Percentiles rank a stretch among this genome's conserved stretches.
Evolutionary conservation across 2,113 vertebrate species (phyloP).

Genomic region (Chaenogobius annularis): DNA sequence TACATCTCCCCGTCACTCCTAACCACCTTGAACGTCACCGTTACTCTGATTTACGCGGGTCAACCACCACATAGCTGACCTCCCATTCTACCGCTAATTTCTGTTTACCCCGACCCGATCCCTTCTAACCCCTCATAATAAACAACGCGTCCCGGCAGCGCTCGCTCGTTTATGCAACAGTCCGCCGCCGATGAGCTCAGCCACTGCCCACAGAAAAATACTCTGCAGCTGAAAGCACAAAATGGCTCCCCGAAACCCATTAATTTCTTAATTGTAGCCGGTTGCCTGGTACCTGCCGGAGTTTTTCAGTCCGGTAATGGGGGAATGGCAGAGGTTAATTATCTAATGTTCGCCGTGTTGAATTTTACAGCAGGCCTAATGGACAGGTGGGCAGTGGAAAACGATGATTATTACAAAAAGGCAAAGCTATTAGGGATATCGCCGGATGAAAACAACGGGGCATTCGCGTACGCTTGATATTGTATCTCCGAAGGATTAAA

Average conservation of each 20-base stretch:
- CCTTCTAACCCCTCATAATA: slow-evolving; percentile 5
- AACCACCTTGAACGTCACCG: background rate
- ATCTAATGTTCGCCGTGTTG: slow-evolving; percentile 45
- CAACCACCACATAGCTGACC: background rate
- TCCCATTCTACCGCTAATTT: background rate
- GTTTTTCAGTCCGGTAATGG: slow-evolving; percentile 30
- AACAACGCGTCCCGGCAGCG: slow-evolving; percentile 16
- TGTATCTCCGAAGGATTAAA: background rate
- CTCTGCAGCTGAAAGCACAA: slow-evolving; percentile 14
- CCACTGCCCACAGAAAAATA: slow-evolving; percentile 33
- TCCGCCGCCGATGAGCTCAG: slow-evolving; percentile 29
- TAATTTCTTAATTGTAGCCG: slow-evolving; percentile 47
- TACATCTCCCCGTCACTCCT: background rate
- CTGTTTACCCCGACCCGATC: slow-evolving; percentile 4
- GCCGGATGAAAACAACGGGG: slow-evolving; percentile 4
- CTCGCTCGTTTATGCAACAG: slow-evolving; percentile 32
- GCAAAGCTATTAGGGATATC: slow-evolving; percentile 1
- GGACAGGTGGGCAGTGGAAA: slow-evolving; percentile 23
- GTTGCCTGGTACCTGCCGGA: slow-evolving; percentile 42
- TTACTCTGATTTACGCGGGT: background rate
- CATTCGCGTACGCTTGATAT: background rate
- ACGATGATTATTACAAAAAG: slow-evolving; percentile 13
- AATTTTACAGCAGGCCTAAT: slow-evolving; percentile 45
- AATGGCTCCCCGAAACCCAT: slow-evolving; percentile 50
- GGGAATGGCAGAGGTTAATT: slow-evolving; percentile 50